Percentiles rank a stretch among this genome's conserved stretches.
Conservation (phyloP, 2,797 vertebrate genomes). For the Octomys mimax region DNA sequence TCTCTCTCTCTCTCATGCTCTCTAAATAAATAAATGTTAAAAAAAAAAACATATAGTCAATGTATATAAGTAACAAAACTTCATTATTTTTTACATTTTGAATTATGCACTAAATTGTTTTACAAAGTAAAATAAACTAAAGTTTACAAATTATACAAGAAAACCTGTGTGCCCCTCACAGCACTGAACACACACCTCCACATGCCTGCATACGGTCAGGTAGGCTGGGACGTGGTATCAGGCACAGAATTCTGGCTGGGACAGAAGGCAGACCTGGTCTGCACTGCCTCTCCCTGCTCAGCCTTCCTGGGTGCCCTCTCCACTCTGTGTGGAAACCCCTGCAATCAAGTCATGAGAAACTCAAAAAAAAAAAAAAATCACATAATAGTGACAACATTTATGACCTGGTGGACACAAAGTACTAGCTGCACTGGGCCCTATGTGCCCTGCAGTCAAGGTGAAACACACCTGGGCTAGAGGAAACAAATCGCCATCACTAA, state of each 20-base stretch:
- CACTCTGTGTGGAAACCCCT: neutral
- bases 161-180: neutral
- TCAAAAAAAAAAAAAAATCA: neutral
- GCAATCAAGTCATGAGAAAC: neutral
- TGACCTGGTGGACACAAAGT: neutral
- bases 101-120: neutral
- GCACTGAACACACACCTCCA: neutral
- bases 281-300: neutral
- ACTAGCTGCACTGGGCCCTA: neutral
- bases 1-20: too few species aligned
- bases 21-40: too few species aligned
- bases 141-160: neutral
- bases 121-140: neutral
- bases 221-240: neutral
- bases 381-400: neutral
- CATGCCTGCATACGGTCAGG: accelerated
- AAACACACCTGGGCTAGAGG: neutral
- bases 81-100: neutral
- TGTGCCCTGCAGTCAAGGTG: neutral
- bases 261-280: neutral
- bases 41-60: neutral
- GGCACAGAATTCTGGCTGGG: neutral
- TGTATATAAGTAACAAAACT: neutral
- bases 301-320: neutral
- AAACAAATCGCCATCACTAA: neutral